Evolutionary conservation across 2,888 invertebrate genomes (phyloP).

Genomic region (Apamea anceps): DNA sequence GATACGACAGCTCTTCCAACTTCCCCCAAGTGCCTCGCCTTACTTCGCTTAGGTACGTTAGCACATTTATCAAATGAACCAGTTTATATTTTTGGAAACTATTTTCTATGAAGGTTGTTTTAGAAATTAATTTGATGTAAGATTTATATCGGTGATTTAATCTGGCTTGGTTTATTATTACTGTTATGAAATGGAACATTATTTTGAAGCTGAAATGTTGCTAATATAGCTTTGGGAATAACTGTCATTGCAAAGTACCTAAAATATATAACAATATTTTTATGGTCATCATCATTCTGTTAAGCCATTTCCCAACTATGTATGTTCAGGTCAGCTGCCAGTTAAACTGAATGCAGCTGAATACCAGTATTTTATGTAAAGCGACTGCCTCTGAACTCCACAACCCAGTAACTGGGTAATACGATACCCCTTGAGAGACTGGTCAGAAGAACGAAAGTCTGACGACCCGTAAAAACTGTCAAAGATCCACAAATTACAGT

Average conservation of each 20-base stretch:
- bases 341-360: not conserved
- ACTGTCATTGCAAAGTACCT: not conserved
- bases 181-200: conserved; percentile 15
- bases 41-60: conserved; percentile 28
- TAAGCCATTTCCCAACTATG: not conserved
- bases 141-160: conserved; percentile 40
- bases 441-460: too few species aligned
- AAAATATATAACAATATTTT: not conserved
- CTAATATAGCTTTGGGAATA: not conserved
- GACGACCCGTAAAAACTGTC: not conserved
- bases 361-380: not conserved
- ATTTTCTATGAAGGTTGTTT: conserved; percentile 41
- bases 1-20: conserved; percentile 67
- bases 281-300: not conserved
- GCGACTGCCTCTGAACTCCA: too few species aligned
- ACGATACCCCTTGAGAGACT: not conserved
- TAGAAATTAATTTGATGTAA: conserved; percentile 33
- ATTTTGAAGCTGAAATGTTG: not conserved
- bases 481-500: not conserved
- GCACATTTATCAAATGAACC: conserved; percentile 52
- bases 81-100: conserved; percentile 52
- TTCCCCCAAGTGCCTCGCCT: conserved; percentile 44
- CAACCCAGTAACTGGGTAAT: not conserved
- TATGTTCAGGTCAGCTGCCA: not conserved
- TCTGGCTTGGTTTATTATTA: conserved; percentile 25